phyloP scores from a whole-genome alignment of 2,888 invertebrate species.

The Ophioninae sp. region DNA sequence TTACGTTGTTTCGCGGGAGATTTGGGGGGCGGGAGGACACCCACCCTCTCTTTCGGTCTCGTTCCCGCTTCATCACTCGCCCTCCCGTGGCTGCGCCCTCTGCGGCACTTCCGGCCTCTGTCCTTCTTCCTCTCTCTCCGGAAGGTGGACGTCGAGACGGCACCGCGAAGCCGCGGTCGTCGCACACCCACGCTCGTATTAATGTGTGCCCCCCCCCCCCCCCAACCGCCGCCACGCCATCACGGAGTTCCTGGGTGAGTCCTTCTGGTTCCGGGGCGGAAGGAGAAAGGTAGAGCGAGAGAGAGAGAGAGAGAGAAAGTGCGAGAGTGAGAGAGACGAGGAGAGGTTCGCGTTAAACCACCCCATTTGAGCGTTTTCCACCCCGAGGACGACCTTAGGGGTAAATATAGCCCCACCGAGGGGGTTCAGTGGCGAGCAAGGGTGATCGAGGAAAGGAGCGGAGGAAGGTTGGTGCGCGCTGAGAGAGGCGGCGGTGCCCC shows the following conservation, averaged over 20 bases:
- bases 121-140: conserved; percentile 30
- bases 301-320: no score
- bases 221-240: no score
- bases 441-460: conserved; percentile 33
- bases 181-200: conserved; percentile 11
- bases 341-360: conserved; percentile 80
- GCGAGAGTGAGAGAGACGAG: conserved; percentile 7
- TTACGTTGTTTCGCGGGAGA: conserved; percentile 80
- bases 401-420: conserved; percentile 73
- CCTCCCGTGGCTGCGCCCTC: conserved; percentile 21
- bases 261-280: conserved; percentile 74
- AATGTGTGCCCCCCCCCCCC: conserved; percentile 46
- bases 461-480: background rate
- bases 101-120: conserved; percentile 46
- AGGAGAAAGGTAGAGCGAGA: no score
- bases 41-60: conserved; percentile 14
- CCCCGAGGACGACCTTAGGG: conserved; percentile 80
- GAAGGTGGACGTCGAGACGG: conserved; percentile 58
- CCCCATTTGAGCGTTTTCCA: conserved; percentile 81
- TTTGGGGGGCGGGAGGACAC: conserved; percentile 58
- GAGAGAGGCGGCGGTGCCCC: conserved; percentile 65
- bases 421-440: conserved; percentile 63
- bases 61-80: conserved; percentile 22
- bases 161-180: conserved; percentile 52
- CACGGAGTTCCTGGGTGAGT: conserved; percentile 71